Conservation (phyloP, 1,140 invertebrate species). For the Macrocentrus cingulum region DNA sequence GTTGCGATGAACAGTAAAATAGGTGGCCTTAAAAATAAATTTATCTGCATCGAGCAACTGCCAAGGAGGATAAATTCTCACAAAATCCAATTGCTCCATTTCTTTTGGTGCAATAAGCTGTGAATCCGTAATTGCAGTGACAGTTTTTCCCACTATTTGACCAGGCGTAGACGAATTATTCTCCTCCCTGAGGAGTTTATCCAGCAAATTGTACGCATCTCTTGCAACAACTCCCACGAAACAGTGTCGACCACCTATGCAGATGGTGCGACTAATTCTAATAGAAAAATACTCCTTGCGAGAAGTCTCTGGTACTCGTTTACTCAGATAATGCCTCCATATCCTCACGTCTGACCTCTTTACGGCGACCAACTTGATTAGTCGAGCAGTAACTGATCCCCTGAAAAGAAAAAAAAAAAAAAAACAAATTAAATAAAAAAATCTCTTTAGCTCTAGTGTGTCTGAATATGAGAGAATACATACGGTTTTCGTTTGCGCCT, state of each 20-base stretch:
- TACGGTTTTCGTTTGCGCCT: no score
- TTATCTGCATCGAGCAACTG: slow-evolving; percentile 39
- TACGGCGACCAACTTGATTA: slow-evolving; percentile 37
- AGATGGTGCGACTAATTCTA: slow-evolving; percentile 29
- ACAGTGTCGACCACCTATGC: slow-evolving; percentile 37
- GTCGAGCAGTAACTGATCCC: slow-evolving; percentile 40
- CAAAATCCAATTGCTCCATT: slow-evolving; percentile 29
- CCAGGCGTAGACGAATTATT: neutral
- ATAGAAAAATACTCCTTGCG: slow-evolving; percentile 35
- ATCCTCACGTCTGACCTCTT: slow-evolving; percentile 44
- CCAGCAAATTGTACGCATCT: slow-evolving; percentile 41
- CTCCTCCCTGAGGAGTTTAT: neutral
- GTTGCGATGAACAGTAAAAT: slow-evolving; percentile 38
- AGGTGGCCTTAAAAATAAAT: slow-evolving; percentile 36
- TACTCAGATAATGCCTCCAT: slow-evolving; percentile 44
- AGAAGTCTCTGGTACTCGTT: slow-evolving; percentile 24
- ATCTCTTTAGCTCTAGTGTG: slow-evolving; percentile 48
- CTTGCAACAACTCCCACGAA: slow-evolving; percentile 39
- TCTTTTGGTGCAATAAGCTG: slow-evolving; percentile 44
- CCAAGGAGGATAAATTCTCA: slow-evolving; percentile 51
- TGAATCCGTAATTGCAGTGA: slow-evolving; percentile 44
- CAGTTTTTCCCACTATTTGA: neutral
- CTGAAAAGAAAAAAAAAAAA: slow-evolving; percentile 37
- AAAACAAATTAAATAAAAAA: slow-evolving; percentile 24
- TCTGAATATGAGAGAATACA: no score